Percentiles rank a stretch among this genome's conserved stretches.
Evolutionary conservation across 2,113 vertebrate species (phyloP).

Genomic region (Rana temporaria): DNA sequence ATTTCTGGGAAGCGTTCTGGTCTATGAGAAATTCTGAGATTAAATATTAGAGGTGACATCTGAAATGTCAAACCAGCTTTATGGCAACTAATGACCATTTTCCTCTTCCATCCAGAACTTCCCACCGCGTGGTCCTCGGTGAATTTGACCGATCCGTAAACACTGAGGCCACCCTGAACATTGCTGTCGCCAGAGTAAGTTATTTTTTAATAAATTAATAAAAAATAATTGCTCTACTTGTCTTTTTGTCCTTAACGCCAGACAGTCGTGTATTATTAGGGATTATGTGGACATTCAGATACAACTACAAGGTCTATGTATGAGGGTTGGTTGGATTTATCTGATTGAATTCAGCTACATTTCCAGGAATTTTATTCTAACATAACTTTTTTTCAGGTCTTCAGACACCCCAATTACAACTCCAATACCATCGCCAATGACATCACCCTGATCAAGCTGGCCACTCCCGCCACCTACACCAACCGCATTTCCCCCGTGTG

Average conservation of each 20-base stretch:
- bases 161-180: conserved; percentile 72
- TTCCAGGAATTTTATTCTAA: neutral
- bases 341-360: neutral
- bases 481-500: conserved; percentile 76
- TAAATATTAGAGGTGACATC: no score
- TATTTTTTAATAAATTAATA: neutral
- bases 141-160: conserved; percentile 71
- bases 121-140: conserved; percentile 78
- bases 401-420: conserved; percentile 70
- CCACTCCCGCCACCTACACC: conserved; percentile 67
- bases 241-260: neutral
- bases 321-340: neutral
- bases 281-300: no score
- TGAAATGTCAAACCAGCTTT: no score
- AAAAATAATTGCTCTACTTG: neutral
- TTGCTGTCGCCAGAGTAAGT: conserved; percentile 75
- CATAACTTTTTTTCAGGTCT: conserved; percentile 62
- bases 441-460: conserved; percentile 80
- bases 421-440: conserved; percentile 73
- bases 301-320: neutral
- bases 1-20: no score
- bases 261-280: neutral
- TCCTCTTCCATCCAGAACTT: neutral
- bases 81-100: no score
- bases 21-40: no score